phyloP scores from a whole-genome alignment of 53 echinoderm and acorn worm genomes.

The Actinopyga echinites region DNA sequence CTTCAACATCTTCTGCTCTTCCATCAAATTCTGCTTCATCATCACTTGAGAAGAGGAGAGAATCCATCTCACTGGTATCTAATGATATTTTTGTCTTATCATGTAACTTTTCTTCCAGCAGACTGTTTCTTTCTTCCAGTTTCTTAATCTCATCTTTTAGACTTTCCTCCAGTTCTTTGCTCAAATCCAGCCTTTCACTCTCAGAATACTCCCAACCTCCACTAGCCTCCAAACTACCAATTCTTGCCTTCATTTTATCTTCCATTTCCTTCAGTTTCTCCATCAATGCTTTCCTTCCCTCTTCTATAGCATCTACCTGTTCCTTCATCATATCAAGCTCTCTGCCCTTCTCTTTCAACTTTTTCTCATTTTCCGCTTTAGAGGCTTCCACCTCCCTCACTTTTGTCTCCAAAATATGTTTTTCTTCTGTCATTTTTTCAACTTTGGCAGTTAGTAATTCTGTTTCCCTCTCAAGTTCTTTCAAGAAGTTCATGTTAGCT shows the following conservation, averaged over 20 bases:
- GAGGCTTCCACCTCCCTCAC: not conserved
- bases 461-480: constrained; percentile 28
- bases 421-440: not conserved
- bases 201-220: not conserved
- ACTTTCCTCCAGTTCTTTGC: constrained; percentile 1
- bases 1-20: not conserved
- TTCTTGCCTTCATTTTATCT: not conserved
- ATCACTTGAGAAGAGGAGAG: constrained; percentile 25
- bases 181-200: not conserved
- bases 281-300: constrained; percentile 26
- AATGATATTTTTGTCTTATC: constrained; percentile 37
- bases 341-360: constrained; percentile 26
- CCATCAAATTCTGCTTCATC: constrained; percentile 2
- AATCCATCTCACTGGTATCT: constrained; percentile 37
- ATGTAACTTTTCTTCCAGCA: constrained; percentile 30
- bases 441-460: not conserved
- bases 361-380: constrained; percentile 32
- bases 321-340: constrained; percentile 30
- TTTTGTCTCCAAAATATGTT: constrained; percentile 8
- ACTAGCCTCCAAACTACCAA: not conserved
- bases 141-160: not conserved
- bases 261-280: constrained; percentile 40
- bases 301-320: constrained; percentile 17
- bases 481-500: constrained; percentile 15
- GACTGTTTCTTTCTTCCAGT: not conserved